A percentile compares a stretch with the other conserved stretches of the same genome.
These are phyloP conservation scores for Drosophila nr. medialis DNA, from an alignment of 2,888 invertebrate species.

Conservation along the genomic window DNA sequence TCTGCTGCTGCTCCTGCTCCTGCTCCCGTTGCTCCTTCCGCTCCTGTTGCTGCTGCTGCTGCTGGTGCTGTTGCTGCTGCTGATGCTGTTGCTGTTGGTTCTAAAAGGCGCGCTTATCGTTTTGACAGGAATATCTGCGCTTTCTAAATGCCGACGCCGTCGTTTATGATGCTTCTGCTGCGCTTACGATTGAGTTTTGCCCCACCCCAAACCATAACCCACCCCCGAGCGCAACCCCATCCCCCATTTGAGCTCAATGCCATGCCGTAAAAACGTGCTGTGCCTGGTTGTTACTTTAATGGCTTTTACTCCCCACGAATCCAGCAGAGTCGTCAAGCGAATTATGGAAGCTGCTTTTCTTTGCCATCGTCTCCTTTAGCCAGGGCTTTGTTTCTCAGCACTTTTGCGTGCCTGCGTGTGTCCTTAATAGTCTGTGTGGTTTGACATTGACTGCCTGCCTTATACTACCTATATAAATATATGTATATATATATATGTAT, in stretches of 20 bases:
- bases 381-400: conserved; percentile 77
- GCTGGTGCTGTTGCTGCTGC: conserved; percentile 13
- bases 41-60: background rate
- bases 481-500: conserved; percentile 22
- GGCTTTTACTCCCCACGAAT: conserved; percentile 81
- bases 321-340: conserved; percentile 70
- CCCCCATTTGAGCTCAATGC: conserved; percentile 35
- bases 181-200: conserved; percentile 75
- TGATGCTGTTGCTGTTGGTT: conserved; percentile 15
- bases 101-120: conserved; percentile 77
- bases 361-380: conserved; percentile 30
- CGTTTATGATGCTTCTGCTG: conserved; percentile 76
- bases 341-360: conserved; percentile 72
- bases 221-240: conserved; percentile 4
- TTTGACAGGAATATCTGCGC: conserved; percentile 81
- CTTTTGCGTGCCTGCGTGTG: conserved; percentile 79
- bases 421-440: conserved; percentile 79
- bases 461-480: conserved; percentile 44
- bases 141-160: conserved; percentile 80
- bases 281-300: conserved; percentile 79
- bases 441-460: conserved; percentile 75
- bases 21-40: conserved; percentile 6
- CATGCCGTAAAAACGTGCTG: conserved; percentile 75
- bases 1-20: conserved; percentile 24
- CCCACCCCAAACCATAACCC: conserved; percentile 2